These are phyloP conservation scores for Astyanax mexicanus DNA, from an alignment of 2,797 vertebrate species.

Conservation along the genomic window DNA sequence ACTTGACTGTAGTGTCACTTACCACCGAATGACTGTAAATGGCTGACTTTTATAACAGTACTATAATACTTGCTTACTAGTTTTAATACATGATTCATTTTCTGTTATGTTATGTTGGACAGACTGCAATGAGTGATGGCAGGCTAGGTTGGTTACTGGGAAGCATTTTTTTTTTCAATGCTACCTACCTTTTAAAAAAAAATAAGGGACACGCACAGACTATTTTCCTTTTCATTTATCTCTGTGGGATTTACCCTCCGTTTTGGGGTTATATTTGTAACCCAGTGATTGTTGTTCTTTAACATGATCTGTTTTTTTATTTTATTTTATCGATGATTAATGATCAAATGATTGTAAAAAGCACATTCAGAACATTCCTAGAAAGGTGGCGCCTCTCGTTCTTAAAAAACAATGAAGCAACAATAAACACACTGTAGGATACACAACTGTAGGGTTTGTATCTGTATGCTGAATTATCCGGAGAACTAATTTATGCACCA, in stretches of 20 bases:
- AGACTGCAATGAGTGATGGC: slow-evolving; percentile 39
- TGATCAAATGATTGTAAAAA: slow-evolving; percentile 51
- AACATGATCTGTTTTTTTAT: slow-evolving; percentile 45
- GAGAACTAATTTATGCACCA: slow-evolving; percentile 61
- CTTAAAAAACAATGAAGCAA: slow-evolving; percentile 29
- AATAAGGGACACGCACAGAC: slow-evolving; percentile 58
- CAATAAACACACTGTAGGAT: slow-evolving; percentile 49
- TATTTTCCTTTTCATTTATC: slow-evolving; percentile 51
- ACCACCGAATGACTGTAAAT: slow-evolving; percentile 68
- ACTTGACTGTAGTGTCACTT: slow-evolving; percentile 64
- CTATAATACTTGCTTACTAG: slow-evolving; percentile 52
- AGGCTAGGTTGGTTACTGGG: slow-evolving; percentile 58
- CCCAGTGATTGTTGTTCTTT: slow-evolving; percentile 30
- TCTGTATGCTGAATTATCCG: slow-evolving; percentile 63
- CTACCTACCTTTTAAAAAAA: slow-evolving; percentile 57
- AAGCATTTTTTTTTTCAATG: slow-evolving; percentile 55
- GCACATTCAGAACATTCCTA: slow-evolving; percentile 52
- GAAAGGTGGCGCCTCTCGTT: slow-evolving; percentile 49
- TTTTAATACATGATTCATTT: slow-evolving; percentile 52
- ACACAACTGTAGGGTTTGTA: slow-evolving; percentile 42
- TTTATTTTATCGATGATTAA: slow-evolving; percentile 33
- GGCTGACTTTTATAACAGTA: slow-evolving; percentile 60
- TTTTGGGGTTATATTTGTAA: slow-evolving; percentile 50
- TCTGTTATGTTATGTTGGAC: slow-evolving; percentile 62
- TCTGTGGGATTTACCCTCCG: slow-evolving; percentile 23